Percentiles rank a stretch among this genome's conserved stretches.
Evolutionary conservation across 2,888 invertebrate species (phyloP).

Genomic region (Horisme vitalbata): DNA sequence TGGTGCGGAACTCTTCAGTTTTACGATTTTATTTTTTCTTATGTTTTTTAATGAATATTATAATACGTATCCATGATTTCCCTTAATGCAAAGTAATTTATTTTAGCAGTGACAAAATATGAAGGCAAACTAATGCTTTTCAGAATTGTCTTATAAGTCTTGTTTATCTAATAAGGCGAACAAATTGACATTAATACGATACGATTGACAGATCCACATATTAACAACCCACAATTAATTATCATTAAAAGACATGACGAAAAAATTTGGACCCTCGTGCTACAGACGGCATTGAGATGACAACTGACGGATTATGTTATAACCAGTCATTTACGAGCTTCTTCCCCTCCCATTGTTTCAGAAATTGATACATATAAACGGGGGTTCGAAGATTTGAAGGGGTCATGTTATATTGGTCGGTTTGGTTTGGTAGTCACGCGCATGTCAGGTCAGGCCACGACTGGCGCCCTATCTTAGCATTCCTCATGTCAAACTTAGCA

Average conservation of each 20-base stretch:
- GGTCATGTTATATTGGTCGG: conserved; percentile 50
- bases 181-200: conserved; percentile 69
- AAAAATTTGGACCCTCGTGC: conserved; percentile 73
- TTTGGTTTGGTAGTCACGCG: conserved; percentile 62
- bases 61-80: no score
- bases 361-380: conserved; percentile 26
- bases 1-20: no score
- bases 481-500: conserved; percentile 75
- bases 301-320: conserved; percentile 70
- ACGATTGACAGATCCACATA: conserved; percentile 69
- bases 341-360: conserved; percentile 34
- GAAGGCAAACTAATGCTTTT: conserved; percentile 4
- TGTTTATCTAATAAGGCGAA: conserved; percentile 46
- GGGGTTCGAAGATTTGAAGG: conserved; percentile 37
- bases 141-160: conserved; percentile 30
- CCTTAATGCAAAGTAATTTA: no score
- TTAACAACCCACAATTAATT: conserved; percentile 73
- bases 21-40: no score
- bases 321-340: conserved; percentile 50
- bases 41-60: no score
- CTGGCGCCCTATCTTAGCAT: conserved; percentile 64
- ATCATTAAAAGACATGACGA: conserved; percentile 67
- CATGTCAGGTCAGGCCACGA: conserved; percentile 67
- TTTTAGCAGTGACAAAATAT: no score
- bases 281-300: conserved; percentile 78